Percentiles rank a stretch among this genome's conserved stretches.
phyloP scores from a whole-genome alignment of 2,888 invertebrate species.

The Pocota personata region DNA sequence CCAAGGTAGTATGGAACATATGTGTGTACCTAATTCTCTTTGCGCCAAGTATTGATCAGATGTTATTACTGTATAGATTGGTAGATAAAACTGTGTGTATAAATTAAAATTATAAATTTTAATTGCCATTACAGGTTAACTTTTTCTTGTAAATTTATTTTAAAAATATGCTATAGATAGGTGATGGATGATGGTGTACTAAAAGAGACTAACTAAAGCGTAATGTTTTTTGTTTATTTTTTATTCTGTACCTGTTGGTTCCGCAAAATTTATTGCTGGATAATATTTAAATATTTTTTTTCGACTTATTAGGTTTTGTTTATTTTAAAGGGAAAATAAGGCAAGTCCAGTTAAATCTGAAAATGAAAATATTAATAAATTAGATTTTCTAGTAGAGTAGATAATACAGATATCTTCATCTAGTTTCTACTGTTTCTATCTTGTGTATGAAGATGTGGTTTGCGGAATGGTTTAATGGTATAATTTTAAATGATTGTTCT shows the following conservation, averaged over 20 bases:
- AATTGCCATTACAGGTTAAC: no score
- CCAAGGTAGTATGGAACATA: no score
- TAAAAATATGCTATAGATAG: neutral
- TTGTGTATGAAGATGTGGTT: conserved; percentile 20
- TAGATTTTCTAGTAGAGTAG: conserved; percentile 33
- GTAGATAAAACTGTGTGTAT: no score
- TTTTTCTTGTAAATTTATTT: no score
- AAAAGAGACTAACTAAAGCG: no score
- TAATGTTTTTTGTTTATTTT: conserved; percentile 15
- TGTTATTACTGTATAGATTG: no score
- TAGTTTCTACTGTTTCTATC: conserved; percentile 44
- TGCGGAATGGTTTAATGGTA: neutral
- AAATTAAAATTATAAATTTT: no score
- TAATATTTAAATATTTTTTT: conserved; percentile 39
- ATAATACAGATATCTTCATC: conserved; percentile 2
- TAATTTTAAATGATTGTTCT: no score
- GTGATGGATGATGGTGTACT: no score
- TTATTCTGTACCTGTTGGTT: conserved; percentile 68
- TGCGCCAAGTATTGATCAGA: no score
- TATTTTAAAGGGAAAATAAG: conserved; percentile 56
- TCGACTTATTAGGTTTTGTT: conserved; percentile 1
- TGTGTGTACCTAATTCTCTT: no score
- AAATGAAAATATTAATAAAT: conserved; percentile 68
- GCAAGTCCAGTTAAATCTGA: conserved; percentile 73
- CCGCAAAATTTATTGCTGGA: conserved; percentile 70